Base-by-base conservation (phyloP, 2,888 invertebrate species). In the Adelphocoris suturalis region DNA sequence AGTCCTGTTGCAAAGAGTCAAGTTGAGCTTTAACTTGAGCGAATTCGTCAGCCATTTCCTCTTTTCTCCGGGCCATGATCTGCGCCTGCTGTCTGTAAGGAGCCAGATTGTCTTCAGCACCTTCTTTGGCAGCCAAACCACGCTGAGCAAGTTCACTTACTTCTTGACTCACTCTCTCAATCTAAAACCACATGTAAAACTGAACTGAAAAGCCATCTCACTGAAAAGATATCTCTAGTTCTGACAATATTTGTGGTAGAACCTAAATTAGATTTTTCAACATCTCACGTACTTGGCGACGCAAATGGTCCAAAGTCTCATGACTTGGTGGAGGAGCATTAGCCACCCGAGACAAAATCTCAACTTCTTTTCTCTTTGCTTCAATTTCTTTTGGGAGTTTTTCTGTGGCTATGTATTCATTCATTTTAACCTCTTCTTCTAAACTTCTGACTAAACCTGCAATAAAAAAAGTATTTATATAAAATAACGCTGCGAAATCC, bases 1-100 rank as follows among this genome's bases (percentile, higher is more conserved):
- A 93, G 47, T 95, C 95, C 27, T 94, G 95, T 92, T 96, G 95
- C 46, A 96, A 93, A 47, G 95, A 94, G 89, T 95, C 94, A 75
- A 96, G 93, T 75, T 95, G 95, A 78, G 94, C 95, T 91, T 96
- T 95, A 0, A 96, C 93, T 90, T 97, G 96, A 91, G 96, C 95
- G 46, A 97, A 94, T 90, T 95, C 94, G 91, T 96, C 95, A 0
- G 96, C 96, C 57, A 96, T 95, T 19, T 95, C 94, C 91, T 96
- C 96, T 93, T 98, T 98, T 93, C 97, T 97, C 90, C 97, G 95
- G 14, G 96, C 95, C 81, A 97, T 96, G 37, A 97, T 96, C 0
- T 96, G 95, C 0, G 97, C 97, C 94, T 98, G 98, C 92, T 98
- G 97, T 52, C 97, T 95, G 93, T 97, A 98, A 76, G 97, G 96